Evolutionary conservation across 2,888 invertebrate species (phyloP).

Genomic region (Sinhomidia bicolor): DNA sequence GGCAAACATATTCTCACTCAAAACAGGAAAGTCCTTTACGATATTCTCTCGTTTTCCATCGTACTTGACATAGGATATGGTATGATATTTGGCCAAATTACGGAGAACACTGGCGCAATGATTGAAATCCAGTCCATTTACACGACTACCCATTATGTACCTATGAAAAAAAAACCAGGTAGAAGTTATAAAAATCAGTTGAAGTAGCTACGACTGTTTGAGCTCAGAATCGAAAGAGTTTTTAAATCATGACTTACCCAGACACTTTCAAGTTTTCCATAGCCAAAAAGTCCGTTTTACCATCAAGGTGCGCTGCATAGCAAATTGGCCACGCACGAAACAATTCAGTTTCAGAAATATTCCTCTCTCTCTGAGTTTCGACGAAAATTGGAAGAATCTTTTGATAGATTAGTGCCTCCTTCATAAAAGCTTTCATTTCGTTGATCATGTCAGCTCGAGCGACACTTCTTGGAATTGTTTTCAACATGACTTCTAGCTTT

Average conservation of each 20-base stretch:
- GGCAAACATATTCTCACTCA: conserved; percentile 73
- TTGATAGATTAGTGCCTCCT: conserved; percentile 72
- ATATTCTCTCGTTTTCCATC: conserved; percentile 75
- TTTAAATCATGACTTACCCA: too few relatives aligned
- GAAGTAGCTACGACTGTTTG: too few relatives aligned
- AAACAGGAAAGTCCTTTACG: conserved; percentile 73
- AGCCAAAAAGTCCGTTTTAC: conserved; percentile 72
- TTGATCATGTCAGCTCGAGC: conserved; percentile 75
- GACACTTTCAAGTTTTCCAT: conserved; percentile 73
- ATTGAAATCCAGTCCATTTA: conserved; percentile 74
- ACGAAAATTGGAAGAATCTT: conserved; percentile 62
- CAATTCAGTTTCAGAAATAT: conserved; percentile 51
- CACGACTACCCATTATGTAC: conserved; percentile 69
- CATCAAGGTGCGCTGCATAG: conserved; percentile 71
- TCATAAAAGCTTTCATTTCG: conserved; percentile 74
- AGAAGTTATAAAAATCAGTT: too few relatives aligned
- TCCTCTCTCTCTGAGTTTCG: conserved; percentile 66
- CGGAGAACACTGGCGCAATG: conserved; percentile 70
- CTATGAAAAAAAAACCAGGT: too few relatives aligned
- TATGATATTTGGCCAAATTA: conserved; percentile 76
- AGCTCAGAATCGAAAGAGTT: too few relatives aligned
- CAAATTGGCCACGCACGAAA: conserved; percentile 72
- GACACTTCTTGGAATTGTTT: conserved; percentile 74
- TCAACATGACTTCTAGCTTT: conserved; percentile 73
- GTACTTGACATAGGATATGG: conserved; percentile 77